Base-by-base conservation (phyloP, 2,888 invertebrate species). In the Crepidodera aurea region DNA sequence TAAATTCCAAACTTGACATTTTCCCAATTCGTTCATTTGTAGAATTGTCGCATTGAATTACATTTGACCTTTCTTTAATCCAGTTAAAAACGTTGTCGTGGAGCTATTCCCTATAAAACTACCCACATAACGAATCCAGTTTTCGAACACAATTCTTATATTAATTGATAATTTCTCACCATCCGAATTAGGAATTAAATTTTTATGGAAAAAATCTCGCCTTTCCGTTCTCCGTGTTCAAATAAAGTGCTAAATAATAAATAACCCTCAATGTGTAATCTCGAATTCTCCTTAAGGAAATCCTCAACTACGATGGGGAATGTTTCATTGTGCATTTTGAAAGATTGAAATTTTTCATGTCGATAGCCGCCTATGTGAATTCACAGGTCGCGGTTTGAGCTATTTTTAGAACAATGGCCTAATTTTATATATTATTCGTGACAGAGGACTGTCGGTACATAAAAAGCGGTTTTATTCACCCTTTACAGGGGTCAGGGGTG, bases 351-450 rank as follows among this genome's bases (percentile, higher is more conserved):
- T 53, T 53, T 25, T 46, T 37, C 25, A 37, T 27, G 37, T 25
- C 54, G 25, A 48, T 46, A 48, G 39, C 46, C 48, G 48, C 39
- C 34, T n/a, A 13, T 46, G 25, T 50, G 42, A 60, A 57, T 65
- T 62, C 62, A 65, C 46, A 51, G 62, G 57, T 62, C 59, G 53
- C 50, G 58, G 56, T 37, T 29, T 29, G 29, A 19, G 55, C 58
- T 67, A 67, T 67, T 65, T 67, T 67, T 67, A 67, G 63, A 51
- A 32, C 50, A 57, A 48, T 67, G 67, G 39, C 67, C 67, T 54
- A 65, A 65, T 67, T 67, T 57, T 61, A 56, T 51, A 22, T 64
- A 56, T 61, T 67, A 65, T 67, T 65, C 62, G 65, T 65, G 63
- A 62, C 62, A 62, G 40, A 54, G 58, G 48, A 40, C 53, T 40